Evolutionary conservation across 2,888 invertebrate species (phyloP), one percentile per base, ranked within the genome.

Genomic region (Prionchulus punctatus): DNA sequence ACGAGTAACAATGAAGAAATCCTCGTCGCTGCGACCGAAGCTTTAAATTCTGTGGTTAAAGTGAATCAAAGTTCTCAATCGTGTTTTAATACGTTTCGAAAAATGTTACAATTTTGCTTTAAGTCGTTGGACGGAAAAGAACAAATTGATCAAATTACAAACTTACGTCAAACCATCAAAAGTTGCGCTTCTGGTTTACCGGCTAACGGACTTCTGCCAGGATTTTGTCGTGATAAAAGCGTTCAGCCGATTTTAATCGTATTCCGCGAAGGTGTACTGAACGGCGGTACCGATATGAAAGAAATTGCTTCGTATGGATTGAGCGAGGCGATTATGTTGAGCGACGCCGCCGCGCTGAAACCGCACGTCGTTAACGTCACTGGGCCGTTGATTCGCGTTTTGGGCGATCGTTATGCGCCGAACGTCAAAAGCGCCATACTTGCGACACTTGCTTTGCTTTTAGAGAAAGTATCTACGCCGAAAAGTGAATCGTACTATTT

Each of bases 291-390:
- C 0, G 96, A 96, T 62, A 83, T 89, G 70, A 96, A 96, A 72
- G 96, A 94, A 75, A 84, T 84, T 61, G 92, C 94, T 0, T 89
- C 94, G 4, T 82, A 86, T 69, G 91, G 91, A 61, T 76, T 96
- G 64, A 84, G 85, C 54, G 82, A 83, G 71, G 80, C 88, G 21
- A 12, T 59, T 61, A 1, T n/a, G 4, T 2, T 86, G 58, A 90
- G 92, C 3, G 86, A 84, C 61, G 81, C 91, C 0, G 79, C 82
- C 54, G 88, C 92, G 2, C 76, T 96, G 57, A 90, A 91, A 72
- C 86, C 92, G 0, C 92, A 92, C 52, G 94, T 96, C 2, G 86
- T 96, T 59, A 86, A 90, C 71, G 89, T 98, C 66, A 96, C 96
- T 2, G 98, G 98, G 1, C 96, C 98, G 0, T 79, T 98, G 60